Evolutionary conservation across 2,113 vertebrate genomes (phyloP).

Genomic region (Dinomys branickii): DNA sequence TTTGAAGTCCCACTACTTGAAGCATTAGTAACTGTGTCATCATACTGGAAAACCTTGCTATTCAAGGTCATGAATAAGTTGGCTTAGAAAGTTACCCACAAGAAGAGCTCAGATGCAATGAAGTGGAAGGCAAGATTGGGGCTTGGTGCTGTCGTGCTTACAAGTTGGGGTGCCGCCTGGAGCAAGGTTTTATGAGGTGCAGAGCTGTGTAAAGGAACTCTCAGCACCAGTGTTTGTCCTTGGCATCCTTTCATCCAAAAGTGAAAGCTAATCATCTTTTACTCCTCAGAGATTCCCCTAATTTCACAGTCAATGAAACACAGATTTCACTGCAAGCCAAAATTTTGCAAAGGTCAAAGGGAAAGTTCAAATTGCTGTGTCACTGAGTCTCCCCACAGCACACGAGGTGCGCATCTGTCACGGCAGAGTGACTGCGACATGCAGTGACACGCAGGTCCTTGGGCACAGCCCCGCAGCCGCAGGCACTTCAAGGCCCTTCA

Average conservation of each 20-base stretch:
- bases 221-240: constrained; percentile 64
- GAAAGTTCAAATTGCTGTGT: constrained; percentile 69
- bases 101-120: background rate
- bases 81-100: constrained; percentile 34
- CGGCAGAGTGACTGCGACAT: background rate
- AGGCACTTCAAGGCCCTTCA: background rate
- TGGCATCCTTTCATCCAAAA: constrained; percentile 73
- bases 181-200: constrained; percentile 8
- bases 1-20: background rate
- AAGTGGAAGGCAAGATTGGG: background rate
- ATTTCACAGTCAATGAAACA: constrained; percentile 82
- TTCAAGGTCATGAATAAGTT: constrained; percentile 52
- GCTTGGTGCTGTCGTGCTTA: background rate
- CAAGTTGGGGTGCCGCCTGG: background rate
- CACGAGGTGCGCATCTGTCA: constrained; percentile 14
- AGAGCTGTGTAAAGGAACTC: background rate
- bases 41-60: background rate
- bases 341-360: constrained; percentile 73
- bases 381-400: constrained; percentile 68
- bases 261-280: constrained; percentile 79
- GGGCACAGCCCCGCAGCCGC: accelerated
- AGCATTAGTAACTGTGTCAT: background rate
- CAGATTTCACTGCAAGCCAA: constrained; percentile 57
- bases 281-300: constrained; percentile 74
- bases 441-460: background rate